Conservation (phyloP, 2,797 vertebrate species). For the Lates japonicus region DNA sequence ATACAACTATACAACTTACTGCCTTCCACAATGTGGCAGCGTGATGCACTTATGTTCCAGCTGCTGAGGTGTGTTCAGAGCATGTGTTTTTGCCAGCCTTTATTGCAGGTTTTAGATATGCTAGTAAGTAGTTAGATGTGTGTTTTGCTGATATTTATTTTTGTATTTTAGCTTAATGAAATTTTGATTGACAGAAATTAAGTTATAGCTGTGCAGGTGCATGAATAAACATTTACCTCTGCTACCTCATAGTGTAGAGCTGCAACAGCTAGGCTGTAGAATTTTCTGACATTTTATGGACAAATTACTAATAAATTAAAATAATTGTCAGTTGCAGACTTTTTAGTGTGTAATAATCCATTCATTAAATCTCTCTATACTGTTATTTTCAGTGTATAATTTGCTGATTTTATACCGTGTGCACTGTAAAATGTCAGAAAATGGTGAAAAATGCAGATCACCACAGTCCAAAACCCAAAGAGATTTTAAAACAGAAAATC, state of each 20-base stretch:
- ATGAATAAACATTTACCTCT: too few relatives aligned
- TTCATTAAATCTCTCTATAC: too few relatives aligned
- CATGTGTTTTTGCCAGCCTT: background rate
- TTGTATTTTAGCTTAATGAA: background rate
- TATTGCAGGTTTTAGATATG: background rate
- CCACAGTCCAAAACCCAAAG: background rate
- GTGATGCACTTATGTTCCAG: background rate
- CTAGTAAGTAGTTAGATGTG: background rate
- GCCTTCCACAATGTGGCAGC: constrained; percentile 87
- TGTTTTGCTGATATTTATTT: background rate
- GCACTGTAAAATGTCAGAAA: too few relatives aligned
- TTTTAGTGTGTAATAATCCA: background rate
- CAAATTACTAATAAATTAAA: background rate
- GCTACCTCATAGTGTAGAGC: too few relatives aligned
- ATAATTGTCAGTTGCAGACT: background rate
- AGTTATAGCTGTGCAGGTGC: background rate
- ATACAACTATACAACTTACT: constrained; percentile 94
- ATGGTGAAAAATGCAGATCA: too few relatives aligned
- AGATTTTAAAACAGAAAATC: background rate
- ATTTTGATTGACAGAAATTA: background rate
- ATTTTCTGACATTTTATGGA: too few relatives aligned
- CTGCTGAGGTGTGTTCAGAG: background rate
- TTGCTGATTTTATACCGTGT: too few relatives aligned
- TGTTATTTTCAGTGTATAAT: too few relatives aligned
- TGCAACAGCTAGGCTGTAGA: background rate